Conservation (phyloP, 1,140 invertebrate genomes). For the Drosophila parvula region DNA sequence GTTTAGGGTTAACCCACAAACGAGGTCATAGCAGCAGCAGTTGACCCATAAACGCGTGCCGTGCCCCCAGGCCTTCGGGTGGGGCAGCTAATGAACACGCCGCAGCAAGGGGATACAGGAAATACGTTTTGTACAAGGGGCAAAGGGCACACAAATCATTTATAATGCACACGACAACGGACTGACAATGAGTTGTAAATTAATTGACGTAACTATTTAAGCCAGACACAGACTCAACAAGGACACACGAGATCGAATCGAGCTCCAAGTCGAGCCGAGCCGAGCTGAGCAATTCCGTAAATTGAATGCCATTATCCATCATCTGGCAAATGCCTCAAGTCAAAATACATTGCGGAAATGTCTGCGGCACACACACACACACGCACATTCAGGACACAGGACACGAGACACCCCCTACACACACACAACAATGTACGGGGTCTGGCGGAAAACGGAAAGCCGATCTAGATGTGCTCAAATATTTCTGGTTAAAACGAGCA, state of each 20-base stretch:
- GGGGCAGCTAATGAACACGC: conserved; percentile 49
- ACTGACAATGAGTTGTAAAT: conserved; percentile 79
- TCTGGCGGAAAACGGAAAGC: conserved; percentile 8
- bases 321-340: conserved; percentile 70
- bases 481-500: conserved; percentile 24
- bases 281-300: conserved; percentile 57
- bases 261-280: not conserved
- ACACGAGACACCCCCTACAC: not conserved
- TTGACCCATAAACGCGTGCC: conserved; percentile 69
- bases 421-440: conserved; percentile 39
- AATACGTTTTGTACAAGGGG: not conserved
- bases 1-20: conserved; percentile 32
- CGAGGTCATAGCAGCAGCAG: conserved; percentile 61
- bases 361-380: conserved; percentile 54
- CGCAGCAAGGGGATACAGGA: conserved; percentile 2
- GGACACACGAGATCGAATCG: conserved; percentile 25
- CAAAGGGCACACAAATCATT: conserved; percentile 70
- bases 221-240: conserved; percentile 36
- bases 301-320: conserved; percentile 82
- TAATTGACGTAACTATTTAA: conserved; percentile 79
- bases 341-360: conserved; percentile 78
- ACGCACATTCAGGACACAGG: not conserved
- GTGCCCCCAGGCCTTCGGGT: conserved; percentile 27
- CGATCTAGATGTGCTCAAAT: conserved; percentile 8
- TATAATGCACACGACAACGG: conserved; percentile 74